Conservation (phyloP, 2,888 invertebrate species). For the Himalopsyche tibetana region DNA sequence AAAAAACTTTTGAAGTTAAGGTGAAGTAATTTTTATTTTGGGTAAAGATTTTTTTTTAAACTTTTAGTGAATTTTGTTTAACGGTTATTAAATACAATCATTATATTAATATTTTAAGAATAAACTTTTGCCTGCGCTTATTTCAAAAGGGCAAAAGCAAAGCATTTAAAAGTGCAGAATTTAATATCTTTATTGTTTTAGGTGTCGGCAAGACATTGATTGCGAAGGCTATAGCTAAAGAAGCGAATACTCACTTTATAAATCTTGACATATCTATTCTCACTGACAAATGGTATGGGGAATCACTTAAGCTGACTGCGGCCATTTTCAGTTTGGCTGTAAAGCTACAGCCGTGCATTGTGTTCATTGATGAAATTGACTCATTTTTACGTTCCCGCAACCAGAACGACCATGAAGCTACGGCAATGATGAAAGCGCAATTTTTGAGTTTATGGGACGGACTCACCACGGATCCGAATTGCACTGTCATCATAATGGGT, state of each 20-base stretch:
- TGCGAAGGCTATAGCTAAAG: constrained; percentile 97
- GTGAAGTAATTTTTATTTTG: too few relatives aligned
- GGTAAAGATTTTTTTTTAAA: too few relatives aligned
- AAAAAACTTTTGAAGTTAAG: too few relatives aligned
- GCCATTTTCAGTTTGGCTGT: constrained; percentile 97
- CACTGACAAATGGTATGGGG: constrained; percentile 99
- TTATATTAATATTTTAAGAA: too few relatives aligned
- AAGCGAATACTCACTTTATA: constrained; percentile 95
- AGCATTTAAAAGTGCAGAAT: too few relatives aligned
- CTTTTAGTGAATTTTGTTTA: too few relatives aligned
- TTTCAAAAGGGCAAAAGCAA: too few relatives aligned
- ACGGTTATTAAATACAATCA: too few relatives aligned
- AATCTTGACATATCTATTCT: constrained; percentile 94
- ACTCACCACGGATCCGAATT: constrained; percentile 89
- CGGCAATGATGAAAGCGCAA: constrained; percentile 99
- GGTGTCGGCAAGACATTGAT: constrained; percentile 98
- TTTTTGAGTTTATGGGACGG: constrained; percentile 99
- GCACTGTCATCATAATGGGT: constrained; percentile 95
- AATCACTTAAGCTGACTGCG: constrained; percentile 97
- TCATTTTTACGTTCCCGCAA: constrained; percentile 95
- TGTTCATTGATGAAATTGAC: constrained; percentile 98
- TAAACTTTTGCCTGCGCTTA: too few relatives aligned
- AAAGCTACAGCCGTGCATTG: constrained; percentile 93
- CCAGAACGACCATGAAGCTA: constrained; percentile 97
- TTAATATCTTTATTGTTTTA: constrained; percentile 65